A percentile compares a stretch with the other conserved stretches of the same genome.
Conservation (phyloP, 2,113 vertebrate genomes). For the Gorilla gorilla region DNA sequence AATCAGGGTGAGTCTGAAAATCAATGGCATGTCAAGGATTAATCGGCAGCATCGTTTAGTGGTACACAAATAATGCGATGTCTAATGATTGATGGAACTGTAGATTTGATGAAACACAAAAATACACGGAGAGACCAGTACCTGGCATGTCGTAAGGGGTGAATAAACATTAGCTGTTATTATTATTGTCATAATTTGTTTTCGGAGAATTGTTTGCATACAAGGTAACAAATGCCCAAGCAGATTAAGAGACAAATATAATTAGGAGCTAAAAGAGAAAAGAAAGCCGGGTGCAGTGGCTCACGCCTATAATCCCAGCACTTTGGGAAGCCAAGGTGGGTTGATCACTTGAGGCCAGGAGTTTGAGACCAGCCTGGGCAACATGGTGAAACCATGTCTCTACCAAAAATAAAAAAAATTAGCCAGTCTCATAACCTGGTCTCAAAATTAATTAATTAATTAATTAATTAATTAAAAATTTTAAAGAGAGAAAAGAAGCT, state of each 20-base stretch:
- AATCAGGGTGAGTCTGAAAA: not conserved
- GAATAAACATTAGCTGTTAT: not conserved
- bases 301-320: too few relatives aligned
- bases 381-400: too few relatives aligned
- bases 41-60: not conserved
- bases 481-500: not conserved
- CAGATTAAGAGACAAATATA: not conserved
- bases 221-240: not conserved
- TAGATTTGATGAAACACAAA: not conserved
- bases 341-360: too few relatives aligned
- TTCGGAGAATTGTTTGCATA: not conserved
- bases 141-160: not conserved
- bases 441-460: too few relatives aligned
- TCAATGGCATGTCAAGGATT: not conserved
- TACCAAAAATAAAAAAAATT: too few relatives aligned
- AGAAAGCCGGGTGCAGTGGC: not conserved
- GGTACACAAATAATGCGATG: accelerated
- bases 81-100: not conserved
- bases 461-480: too few relatives aligned
- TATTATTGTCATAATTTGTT: not conserved
- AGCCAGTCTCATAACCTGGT: too few relatives aligned
- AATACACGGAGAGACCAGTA: not conserved
- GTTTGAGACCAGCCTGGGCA: too few relatives aligned
- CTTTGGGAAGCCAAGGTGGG: too few relatives aligned
- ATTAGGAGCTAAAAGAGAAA: not conserved